Conservation (phyloP, 1,140 invertebrate genomes). For the Macrosteles quadrilineatus region DNA sequence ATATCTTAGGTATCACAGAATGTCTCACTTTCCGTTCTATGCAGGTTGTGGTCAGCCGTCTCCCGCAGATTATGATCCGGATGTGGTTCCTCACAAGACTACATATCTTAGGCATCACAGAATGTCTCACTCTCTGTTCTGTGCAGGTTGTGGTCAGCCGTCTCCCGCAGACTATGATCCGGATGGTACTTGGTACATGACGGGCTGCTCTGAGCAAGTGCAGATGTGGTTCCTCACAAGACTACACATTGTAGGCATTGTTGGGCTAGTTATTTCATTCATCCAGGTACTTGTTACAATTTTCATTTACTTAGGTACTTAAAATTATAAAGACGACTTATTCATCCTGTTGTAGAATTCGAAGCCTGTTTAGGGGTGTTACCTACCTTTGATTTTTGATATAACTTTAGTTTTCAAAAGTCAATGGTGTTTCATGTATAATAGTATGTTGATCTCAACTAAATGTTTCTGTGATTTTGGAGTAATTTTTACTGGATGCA, state of each 20-base stretch:
- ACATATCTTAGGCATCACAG: conserved; percentile 69
- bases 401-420: no score
- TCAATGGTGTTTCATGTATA: no score
- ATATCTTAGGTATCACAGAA: conserved; percentile 69
- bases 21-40: no score
- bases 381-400: no score
- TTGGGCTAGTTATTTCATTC: conserved; percentile 71
- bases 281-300: conserved; percentile 52
- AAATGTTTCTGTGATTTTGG: no score
- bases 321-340: no score
- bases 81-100: conserved; percentile 68
- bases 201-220: conserved; percentile 68
- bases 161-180: conserved; percentile 51
- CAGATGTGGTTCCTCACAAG: conserved; percentile 68
- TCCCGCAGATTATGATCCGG: conserved; percentile 52
- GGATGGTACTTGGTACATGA: conserved; percentile 61
- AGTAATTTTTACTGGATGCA: no score
- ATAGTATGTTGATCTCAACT: no score
- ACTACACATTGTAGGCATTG: conserved; percentile 67
- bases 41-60: conserved; percentile 49
- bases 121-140: no score
- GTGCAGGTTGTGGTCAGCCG: conserved; percentile 49
- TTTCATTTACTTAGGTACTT: no score
- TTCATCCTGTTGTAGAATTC: conserved; percentile 44
- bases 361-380: neutral